Evolutionary conservation across 2,797 vertebrate species (phyloP), one percentile per base, ranked within the genome.

Genomic region (Tenualosa ilisha): DNA sequence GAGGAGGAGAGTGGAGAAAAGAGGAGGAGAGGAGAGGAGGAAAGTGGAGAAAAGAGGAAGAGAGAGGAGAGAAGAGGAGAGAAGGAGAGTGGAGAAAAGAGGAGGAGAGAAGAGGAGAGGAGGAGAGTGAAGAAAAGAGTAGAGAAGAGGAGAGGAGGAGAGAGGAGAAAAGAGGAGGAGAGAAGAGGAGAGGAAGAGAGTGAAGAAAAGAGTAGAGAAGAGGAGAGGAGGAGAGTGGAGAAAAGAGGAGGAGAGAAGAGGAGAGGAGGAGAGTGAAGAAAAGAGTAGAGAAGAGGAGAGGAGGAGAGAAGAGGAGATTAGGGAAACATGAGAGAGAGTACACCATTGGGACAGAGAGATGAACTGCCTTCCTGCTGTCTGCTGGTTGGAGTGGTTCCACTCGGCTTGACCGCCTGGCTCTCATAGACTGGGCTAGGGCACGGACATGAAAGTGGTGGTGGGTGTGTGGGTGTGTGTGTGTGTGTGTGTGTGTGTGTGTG

Each of bases 121-220:
- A 49, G 63, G 50, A 11, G 82, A 68, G 72, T 79, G 56, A 81
- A 49, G 84, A n/a, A 81, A 3, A n/a, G 61, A 11, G n/a, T 2
- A 26, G 61, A n/a, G 24, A 15, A 65, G 61, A n/a, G n/a, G n/a
- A 24, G 24, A 7, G 9, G 22, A 65, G 61, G 22, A 65, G 24
- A 6, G 24, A 6, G n/a, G n/a, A n/a, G n/a, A n/a, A n/a, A n/a
- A n/a, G 24, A 40, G 56, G 81, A 85, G 81, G 81, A 85, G 54
- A 79, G 84, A 31, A 87, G 85, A 89, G 87, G 83, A 85, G 82
- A 61, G 46, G 86, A 5, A 2, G 24, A 37, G n/a, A 2, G 7
- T n/a, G n/a, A n/a, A n/a, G n/a, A n/a, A n/a, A n/a, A 24, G 61
- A n/a, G 22, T 2, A 61, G 59, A 61, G 59, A 61, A 22, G 17